Evolutionary conservation across 92 coral and sea anemone species (phyloP).

Genomic region (Umimayanthus chanpuru): DNA sequence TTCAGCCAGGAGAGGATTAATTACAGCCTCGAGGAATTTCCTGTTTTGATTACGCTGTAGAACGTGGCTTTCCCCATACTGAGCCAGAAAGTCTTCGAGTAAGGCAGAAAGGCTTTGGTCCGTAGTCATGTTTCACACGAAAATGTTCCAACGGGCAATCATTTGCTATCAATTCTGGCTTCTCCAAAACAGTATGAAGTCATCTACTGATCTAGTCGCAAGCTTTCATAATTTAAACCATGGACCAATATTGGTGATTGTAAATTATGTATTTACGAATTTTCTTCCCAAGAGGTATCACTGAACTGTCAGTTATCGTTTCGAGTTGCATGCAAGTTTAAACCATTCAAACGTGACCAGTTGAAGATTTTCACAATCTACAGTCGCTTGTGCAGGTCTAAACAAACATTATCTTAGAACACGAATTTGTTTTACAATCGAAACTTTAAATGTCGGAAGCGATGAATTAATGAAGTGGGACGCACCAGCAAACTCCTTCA

Average conservation of each 20-base stretch:
- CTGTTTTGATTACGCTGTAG: constrained; percentile 24
- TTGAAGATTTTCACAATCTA: too few species aligned
- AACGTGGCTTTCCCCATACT: constrained; percentile 39
- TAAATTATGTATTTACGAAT: too few species aligned
- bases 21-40: constrained; percentile 42
- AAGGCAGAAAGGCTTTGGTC: constrained; percentile 8
- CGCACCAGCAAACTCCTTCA: neutral
- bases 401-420: too few species aligned
- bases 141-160: neutral
- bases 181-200: neutral
- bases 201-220: neutral
- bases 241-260: neutral
- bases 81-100: constrained; percentile 49
- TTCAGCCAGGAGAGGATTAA: constrained; percentile 60
- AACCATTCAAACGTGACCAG: too few species aligned
- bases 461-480: neutral
- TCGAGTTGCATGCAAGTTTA: neutral
- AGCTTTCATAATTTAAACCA: neutral
- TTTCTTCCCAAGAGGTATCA: too few species aligned
- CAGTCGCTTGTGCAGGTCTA: too few species aligned
- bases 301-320: too few species aligned
- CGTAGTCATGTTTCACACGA: neutral
- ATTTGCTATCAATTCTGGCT: neutral
- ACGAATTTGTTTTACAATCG: too few species aligned
- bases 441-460: neutral